Percentiles rank a stretch among this genome's conserved stretches.
Evolutionary conservation across 2,797 vertebrate genomes (phyloP).

Genomic region (Buceros bicornis): DNA sequence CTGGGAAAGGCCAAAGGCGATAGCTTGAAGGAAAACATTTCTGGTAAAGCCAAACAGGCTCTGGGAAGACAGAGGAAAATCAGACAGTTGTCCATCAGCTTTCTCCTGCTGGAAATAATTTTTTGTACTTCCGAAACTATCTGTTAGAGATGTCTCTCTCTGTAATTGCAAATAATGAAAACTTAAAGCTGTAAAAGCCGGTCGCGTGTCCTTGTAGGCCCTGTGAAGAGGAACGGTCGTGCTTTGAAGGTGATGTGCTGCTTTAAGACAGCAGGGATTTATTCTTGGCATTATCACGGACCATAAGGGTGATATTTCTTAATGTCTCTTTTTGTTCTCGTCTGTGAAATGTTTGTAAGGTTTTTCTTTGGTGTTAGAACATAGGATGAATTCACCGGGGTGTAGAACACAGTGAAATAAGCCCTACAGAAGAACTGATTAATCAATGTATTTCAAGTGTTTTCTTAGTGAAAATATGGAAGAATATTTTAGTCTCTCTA

Average conservation of each 20-base stretch:
- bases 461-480: neutral
- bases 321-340: neutral
- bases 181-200: neutral
- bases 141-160: rapidly evolving
- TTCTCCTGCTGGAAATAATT: neutral
- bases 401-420: neutral
- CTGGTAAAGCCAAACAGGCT: neutral
- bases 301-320: neutral
- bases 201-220: neutral
- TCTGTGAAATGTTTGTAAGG: neutral
- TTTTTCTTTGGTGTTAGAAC: neutral
- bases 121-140: neutral
- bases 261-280: neutral
- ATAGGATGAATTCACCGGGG: neutral
- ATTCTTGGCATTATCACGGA: neutral
- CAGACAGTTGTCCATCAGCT: neutral
- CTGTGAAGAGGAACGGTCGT: rapidly evolving
- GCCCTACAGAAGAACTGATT: neutral
- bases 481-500: neutral
- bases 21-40: neutral
- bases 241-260: neutral
- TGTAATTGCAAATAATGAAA: neutral
- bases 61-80: neutral
- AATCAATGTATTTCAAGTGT: neutral
- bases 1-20: neutral